Conservation (phyloP, 23 tunicate species). For the Halocynthia roretzi region DNA sequence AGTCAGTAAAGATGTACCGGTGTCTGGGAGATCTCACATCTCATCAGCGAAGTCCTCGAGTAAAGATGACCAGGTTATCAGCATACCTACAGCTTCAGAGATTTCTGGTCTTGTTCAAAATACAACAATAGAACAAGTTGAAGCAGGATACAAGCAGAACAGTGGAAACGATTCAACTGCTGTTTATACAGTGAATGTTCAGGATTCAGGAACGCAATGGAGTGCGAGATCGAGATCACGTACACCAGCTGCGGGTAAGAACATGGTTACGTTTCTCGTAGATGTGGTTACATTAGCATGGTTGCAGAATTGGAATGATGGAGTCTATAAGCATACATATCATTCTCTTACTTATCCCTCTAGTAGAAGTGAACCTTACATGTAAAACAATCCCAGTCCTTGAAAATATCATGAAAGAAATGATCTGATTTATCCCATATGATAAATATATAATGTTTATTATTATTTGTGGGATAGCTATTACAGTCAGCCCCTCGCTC, state of each 20-base stretch:
- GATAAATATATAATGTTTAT: too few species aligned
- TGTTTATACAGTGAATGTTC: constrained; percentile 11
- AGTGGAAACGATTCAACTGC: neutral
- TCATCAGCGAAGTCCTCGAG: constrained; percentile 28
- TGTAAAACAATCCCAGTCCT: too few species aligned
- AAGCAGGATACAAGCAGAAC: too few species aligned
- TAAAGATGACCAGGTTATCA: constrained; percentile 16
- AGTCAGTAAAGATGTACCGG: neutral
- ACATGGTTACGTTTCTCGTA: neutral
- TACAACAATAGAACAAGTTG: too few species aligned
- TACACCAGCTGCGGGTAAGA: neutral
- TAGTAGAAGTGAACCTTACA: neutral
- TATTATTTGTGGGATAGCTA: too few species aligned
- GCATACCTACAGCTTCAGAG: constrained; percentile 31
- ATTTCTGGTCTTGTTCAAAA: neutral
- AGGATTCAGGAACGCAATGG: constrained; percentile 83
- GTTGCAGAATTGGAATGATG: neutral
- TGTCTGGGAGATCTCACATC: constrained; percentile 5
- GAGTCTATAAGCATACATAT: neutral
- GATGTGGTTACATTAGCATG: neutral
- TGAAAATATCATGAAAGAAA: too few species aligned
- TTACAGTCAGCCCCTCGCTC: too few species aligned
- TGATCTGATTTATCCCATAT: too few species aligned
- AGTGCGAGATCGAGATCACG: constrained; percentile 19
- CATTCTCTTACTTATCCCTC: neutral